Percentiles rank a stretch among this genome's conserved stretches.
Evolutionary conservation across 1,140 invertebrate species (phyloP).

Genomic region (Drosophila kurseongensis): DNA sequence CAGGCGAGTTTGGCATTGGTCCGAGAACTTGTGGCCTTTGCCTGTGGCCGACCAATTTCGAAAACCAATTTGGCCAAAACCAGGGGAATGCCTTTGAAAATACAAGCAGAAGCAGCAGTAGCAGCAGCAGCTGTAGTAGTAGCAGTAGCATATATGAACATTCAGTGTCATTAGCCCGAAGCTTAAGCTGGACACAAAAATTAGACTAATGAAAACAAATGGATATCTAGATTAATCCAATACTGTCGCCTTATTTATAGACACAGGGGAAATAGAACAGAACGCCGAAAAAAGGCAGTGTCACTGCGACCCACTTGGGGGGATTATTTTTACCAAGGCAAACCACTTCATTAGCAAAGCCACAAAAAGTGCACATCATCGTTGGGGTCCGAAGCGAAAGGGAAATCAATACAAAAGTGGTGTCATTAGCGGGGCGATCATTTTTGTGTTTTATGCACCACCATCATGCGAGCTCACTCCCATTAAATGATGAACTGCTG

Average conservation of each 20-base stretch:
- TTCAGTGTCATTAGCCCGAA: conserved; percentile 41
- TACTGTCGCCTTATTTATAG: conserved; percentile 76
- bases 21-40: conserved; percentile 52
- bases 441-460: conserved; percentile 18
- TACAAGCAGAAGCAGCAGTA: not conserved
- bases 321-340: conserved; percentile 30
- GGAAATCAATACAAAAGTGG: conserved; percentile 52
- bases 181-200: conserved; percentile 42
- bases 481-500: conserved; percentile 51
- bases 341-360: conserved; percentile 67
- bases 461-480: conserved; percentile 19
- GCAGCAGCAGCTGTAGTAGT: not conserved
- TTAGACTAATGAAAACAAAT: conserved; percentile 81
- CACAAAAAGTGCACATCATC: conserved; percentile 70
- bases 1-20: conserved; percentile 21
- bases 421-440: conserved; percentile 56
- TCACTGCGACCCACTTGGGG: conserved; percentile 59
- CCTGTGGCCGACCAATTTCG: conserved; percentile 56
- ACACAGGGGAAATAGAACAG: conserved; percentile 29
- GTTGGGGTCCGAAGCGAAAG: conserved; percentile 12
- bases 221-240: conserved; percentile 80
- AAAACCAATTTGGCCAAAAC: conserved; percentile 53
- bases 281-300: conserved; percentile 31
- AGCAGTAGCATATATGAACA: conserved; percentile 23
- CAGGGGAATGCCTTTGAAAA: conserved; percentile 39